phyloP scores from a whole-genome alignment of 2,113 vertebrate genomes.

The Ptychochromis oligacanthus region DNA sequence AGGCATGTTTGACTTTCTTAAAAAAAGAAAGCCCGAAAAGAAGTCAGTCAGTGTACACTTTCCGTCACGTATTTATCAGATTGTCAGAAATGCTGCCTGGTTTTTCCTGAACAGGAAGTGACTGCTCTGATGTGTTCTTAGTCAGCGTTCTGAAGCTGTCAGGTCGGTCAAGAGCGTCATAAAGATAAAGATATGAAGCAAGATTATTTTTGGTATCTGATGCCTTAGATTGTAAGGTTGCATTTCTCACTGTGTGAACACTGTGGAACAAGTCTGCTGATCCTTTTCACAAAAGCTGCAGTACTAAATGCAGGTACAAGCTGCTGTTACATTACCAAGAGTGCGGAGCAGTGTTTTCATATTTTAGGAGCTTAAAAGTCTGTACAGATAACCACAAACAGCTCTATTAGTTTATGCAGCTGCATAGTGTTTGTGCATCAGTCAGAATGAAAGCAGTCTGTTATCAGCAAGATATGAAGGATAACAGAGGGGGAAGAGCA shows the following conservation, averaged over 20 bases:
- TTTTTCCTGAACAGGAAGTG: constrained; percentile 12
- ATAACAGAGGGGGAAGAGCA: constrained; percentile 13
- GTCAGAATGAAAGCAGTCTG: not conserved
- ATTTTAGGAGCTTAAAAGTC: not conserved
- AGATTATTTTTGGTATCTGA: not conserved
- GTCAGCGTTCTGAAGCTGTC: not conserved
- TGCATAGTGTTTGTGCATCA: not conserved
- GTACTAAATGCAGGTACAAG: not conserved
- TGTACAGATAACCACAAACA: not conserved
- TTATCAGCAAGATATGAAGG: constrained; percentile 13
- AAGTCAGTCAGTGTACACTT: not conserved
- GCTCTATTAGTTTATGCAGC: not conserved
- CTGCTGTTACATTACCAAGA: not conserved
- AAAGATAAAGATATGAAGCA: not conserved
- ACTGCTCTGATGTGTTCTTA: not conserved
- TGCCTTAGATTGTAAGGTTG: not conserved
- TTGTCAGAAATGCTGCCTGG: not conserved
- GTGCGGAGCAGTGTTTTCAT: not conserved
- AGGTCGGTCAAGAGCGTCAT: not conserved
- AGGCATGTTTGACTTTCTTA: not conserved
- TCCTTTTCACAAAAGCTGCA: not conserved
- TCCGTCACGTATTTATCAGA: not conserved
- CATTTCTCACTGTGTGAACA: not conserved
- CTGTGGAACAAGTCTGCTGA: not conserved
- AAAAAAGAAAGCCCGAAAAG: not conserved